A percentile compares a stretch with the other conserved stretches of the same genome.
These are phyloP conservation scores for Hirtodrosophila confusa DNA, from an alignment of 2,888 invertebrate species.

Conservation along the genomic window DNA sequence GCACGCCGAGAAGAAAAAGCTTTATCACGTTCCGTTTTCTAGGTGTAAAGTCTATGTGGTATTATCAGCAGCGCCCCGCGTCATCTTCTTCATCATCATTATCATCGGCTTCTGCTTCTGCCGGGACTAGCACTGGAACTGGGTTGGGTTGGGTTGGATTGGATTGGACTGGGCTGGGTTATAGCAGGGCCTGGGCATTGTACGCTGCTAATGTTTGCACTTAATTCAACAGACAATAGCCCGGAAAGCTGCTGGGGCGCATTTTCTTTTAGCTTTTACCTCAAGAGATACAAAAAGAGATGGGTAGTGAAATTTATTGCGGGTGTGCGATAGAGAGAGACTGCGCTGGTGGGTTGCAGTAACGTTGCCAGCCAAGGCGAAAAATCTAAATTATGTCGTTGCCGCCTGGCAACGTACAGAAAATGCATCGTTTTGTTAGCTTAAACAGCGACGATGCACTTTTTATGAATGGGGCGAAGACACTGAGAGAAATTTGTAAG, in stretches of 20 bases:
- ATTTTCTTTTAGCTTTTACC: conserved; percentile 61
- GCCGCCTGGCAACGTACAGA: conserved; percentile 44
- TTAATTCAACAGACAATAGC: conserved; percentile 78
- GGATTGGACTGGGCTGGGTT: conserved; percentile 1
- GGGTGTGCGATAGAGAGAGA: not conserved
- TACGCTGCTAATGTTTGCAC: conserved; percentile 78
- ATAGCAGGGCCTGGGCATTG: conserved; percentile 33
- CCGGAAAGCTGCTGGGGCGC: conserved; percentile 50
- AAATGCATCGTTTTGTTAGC: conserved; percentile 77
- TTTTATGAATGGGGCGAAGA: conserved; percentile 58
- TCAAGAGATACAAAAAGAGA: conserved; percentile 7
- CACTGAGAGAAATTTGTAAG: conserved; percentile 33
- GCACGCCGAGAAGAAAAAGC: conserved; percentile 64
- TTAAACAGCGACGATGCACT: conserved; percentile 62
- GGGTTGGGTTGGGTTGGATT: conserved; percentile 17
- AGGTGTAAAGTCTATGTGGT: conserved; percentile 71
- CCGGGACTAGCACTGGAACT: conserved; percentile 9
- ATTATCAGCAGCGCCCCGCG: conserved; percentile 56
- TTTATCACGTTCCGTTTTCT: conserved; percentile 76
- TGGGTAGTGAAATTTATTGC: conserved; percentile 16
- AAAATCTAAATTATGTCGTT: conserved; percentile 80
- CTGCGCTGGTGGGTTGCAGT: not conserved
- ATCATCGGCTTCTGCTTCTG: conserved; percentile 23
- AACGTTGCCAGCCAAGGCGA: conserved; percentile 40
- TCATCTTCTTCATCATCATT: conserved; percentile 32